Conservation (phyloP, 2,888 invertebrate genomes). For the Elegia similella region DNA sequence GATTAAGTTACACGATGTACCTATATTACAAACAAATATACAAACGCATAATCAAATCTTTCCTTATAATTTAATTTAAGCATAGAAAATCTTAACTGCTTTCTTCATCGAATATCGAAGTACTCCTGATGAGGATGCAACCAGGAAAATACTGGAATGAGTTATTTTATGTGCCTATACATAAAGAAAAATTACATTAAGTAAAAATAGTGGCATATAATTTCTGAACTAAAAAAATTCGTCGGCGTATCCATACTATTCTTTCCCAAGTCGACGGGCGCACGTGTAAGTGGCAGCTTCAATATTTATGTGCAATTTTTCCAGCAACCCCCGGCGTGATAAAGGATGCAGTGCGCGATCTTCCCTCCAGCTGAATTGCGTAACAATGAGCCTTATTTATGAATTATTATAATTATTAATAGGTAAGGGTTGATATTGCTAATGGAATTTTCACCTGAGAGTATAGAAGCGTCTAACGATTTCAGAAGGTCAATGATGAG, state of each 20-base stretch:
- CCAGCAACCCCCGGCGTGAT: conserved; percentile 62
- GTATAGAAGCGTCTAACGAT: neutral
- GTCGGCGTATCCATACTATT: conserved; percentile 42
- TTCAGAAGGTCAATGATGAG: too few relatives aligned
- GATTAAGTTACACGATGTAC: too few relatives aligned
- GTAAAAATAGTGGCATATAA: conserved; percentile 17
- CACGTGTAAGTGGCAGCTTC: conserved; percentile 82
- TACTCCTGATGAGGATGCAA: too few relatives aligned
- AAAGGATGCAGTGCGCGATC: conserved; percentile 72
- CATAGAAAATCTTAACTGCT: too few relatives aligned
- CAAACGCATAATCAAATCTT: too few relatives aligned
- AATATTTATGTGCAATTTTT: conserved; percentile 83
- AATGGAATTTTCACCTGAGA: conserved; percentile 3
- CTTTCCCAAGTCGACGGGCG: conserved; percentile 55
- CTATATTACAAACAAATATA: too few relatives aligned
- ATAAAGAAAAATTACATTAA: neutral
- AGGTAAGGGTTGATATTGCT: conserved; percentile 28
- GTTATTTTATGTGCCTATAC: too few relatives aligned
- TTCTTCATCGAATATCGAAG: too few relatives aligned
- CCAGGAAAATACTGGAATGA: too few relatives aligned
- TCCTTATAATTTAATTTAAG: too few relatives aligned
- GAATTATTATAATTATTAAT: conserved; percentile 50
- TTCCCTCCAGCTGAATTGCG: conserved; percentile 60
- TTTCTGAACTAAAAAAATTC: too few relatives aligned
- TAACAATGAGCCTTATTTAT: conserved; percentile 69